Evolutionary conservation across 2,797 vertebrate species (phyloP), one percentile per base, ranked within the genome.

Genomic region (Pseudochirops corinnae): DNA sequence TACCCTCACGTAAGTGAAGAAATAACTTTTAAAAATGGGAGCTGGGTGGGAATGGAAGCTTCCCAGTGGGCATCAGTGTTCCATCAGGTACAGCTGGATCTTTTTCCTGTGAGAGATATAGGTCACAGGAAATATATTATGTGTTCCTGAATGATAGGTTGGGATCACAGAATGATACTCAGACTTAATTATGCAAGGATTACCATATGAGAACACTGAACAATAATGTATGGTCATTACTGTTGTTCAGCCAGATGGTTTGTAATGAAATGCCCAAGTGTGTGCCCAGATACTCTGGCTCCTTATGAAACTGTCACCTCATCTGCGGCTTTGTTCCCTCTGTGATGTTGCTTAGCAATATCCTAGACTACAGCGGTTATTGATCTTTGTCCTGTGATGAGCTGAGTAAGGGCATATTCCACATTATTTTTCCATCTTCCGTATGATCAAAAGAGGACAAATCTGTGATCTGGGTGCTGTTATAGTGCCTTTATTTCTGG

Each of bases 271-370:
- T 96, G 93, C 94, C 93, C 94, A 92, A 93, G 94, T 0, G 55
- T 96, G 94, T 97, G 82, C 93, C 96, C 94, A 95, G 97, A 96
- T 56, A 96, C 91, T 96, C 90, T 46, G 93, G 62, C 95, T 97
- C 96, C 96, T 97, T 98, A 96, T 91, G 96, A 97, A 97, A 97
- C 93, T 95, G 96, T 97, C 96, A 96, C 94, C 96, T 98, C 96
- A 97, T 97, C 98, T 97, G 93, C 95, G 96, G 94, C 90, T 95
- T 95, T 92, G 96, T 92, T 96, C 50, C 29, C 95, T 97, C 94
- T 95, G 94, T 33, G 82, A 93, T 94, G 96, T 97, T 98, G 97
- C 98, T 97, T 97, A 97, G 98, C 97, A 97, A 97, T 96, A 96
- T 92, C 96, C 55, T 55, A 53, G 90, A 31, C 90, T 53, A 91